These are phyloP conservation scores for Athrips mouffetella DNA, from an alignment of 2,888 invertebrate species.

Conservation along the genomic window DNA sequence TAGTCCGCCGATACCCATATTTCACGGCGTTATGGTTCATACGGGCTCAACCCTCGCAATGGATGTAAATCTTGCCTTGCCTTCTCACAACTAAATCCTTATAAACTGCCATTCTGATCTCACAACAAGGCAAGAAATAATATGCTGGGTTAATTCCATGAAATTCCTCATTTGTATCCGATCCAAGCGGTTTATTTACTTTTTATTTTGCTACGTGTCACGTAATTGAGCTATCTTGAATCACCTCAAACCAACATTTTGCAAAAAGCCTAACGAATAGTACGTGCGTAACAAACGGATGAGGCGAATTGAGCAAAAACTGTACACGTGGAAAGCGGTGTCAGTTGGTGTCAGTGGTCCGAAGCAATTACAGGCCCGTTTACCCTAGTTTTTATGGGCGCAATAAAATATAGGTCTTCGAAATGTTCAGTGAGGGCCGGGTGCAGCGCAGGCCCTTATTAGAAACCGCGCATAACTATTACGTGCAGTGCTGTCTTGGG, in stretches of 20 bases:
- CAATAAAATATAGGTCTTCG: slow-evolving; percentile 26
- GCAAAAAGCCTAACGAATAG: not conserved
- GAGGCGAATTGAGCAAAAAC: slow-evolving; percentile 17
- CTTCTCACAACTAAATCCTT: not conserved
- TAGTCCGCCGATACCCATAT: slow-evolving; percentile 32
- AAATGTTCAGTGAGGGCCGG: slow-evolving; percentile 3
- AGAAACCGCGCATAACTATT: slow-evolving; percentile 35
- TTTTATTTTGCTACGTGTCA: not conserved
- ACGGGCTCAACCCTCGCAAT: slow-evolving; percentile 35
- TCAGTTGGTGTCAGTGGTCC: slow-evolving; percentile 19
- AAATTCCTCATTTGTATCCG: not conserved
- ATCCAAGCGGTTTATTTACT: not conserved
- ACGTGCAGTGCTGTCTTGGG: slow-evolving; percentile 25
- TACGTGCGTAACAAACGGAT: slow-evolving; percentile 18
- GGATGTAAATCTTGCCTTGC: slow-evolving; percentile 29
- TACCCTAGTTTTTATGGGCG: slow-evolving; percentile 19
- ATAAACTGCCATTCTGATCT: slow-evolving; percentile 7
- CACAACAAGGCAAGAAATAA: no score
- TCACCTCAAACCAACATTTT: not conserved
- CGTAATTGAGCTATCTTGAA: slow-evolving; percentile 11
- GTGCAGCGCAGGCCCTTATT: slow-evolving; percentile 28
- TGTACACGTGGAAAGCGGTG: slow-evolving; percentile 18
- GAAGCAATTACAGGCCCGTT: slow-evolving; percentile 19
- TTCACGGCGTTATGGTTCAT: slow-evolving; percentile 36
- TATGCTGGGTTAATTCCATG: not conserved